phyloP scores from a whole-genome alignment of 1,140 invertebrate genomes.

The Ostrea edulis region DNA sequence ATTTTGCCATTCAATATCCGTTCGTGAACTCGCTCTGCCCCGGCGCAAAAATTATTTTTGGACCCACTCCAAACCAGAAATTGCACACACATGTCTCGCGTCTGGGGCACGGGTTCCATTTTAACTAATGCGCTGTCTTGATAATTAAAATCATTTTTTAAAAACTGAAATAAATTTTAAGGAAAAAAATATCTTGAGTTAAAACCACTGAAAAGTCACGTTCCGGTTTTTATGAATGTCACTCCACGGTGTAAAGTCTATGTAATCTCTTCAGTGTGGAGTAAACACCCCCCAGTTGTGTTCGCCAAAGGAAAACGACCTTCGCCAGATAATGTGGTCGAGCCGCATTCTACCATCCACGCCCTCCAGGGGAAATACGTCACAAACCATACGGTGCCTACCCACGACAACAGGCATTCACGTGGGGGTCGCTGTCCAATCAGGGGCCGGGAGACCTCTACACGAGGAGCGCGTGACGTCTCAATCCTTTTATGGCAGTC shows the following conservation, averaged over 20 bases:
- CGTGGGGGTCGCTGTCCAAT: slow-evolving; percentile 42
- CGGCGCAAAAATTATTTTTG: slow-evolving; percentile 36
- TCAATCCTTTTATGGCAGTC: slow-evolving; percentile 35
- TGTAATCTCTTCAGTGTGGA: not conserved
- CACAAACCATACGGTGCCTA: slow-evolving; percentile 41
- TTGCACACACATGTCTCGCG: slow-evolving; percentile 39
- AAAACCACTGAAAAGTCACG: not conserved
- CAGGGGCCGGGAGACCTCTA: slow-evolving; percentile 37
- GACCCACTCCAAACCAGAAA: slow-evolving; percentile 28
- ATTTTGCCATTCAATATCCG: slow-evolving; percentile 23
- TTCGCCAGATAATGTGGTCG: slow-evolving; percentile 35
- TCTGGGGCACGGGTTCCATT: slow-evolving; percentile 21
- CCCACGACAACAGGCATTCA: slow-evolving; percentile 43
- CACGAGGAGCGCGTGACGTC: slow-evolving; percentile 42
- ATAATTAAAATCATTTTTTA: not conserved
- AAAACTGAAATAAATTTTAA: not conserved
- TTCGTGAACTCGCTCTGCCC: slow-evolving; percentile 41
- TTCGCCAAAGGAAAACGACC: slow-evolving; percentile 43
- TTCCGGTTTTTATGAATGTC: slow-evolving; percentile 11
- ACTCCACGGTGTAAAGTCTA: slow-evolving; percentile 20
- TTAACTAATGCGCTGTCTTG: not conserved
- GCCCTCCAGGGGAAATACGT: slow-evolving; percentile 43
- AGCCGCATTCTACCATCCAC: slow-evolving; percentile 33
- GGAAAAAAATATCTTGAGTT: not conserved
- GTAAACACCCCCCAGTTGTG: slow-evolving; percentile 38